These are phyloP conservation scores for Lithophane ornitopus DNA, from an alignment of 2,888 invertebrate genomes.

Conservation along the genomic window DNA sequence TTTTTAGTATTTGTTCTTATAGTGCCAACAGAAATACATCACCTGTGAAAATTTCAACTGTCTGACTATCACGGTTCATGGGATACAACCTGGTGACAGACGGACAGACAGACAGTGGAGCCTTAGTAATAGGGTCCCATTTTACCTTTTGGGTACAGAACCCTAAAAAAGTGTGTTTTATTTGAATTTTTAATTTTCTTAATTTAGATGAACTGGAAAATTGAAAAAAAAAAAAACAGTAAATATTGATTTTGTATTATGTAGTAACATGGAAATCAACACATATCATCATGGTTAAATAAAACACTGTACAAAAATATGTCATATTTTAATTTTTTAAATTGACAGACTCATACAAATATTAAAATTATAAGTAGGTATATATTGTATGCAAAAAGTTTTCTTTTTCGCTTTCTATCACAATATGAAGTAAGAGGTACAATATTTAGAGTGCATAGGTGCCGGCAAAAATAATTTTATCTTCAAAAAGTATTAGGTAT, in stretches of 20 bases:
- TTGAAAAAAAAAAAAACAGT: too few species aligned
- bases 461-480: slow-evolving; percentile 65
- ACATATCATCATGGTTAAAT: slow-evolving; percentile 2
- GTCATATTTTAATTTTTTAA: slow-evolving; percentile 10
- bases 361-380: not conserved
- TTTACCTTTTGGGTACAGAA: too few species aligned
- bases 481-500: slow-evolving; percentile 61
- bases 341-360: slow-evolving; percentile 5
- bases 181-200: too few species aligned
- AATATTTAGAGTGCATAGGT: slow-evolving; percentile 43
- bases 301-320: slow-evolving; percentile 21
- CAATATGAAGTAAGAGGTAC: not conserved
- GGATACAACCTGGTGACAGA: too few species aligned
- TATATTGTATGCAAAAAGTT: not conserved
- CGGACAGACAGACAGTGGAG: too few species aligned
- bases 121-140: too few species aligned
- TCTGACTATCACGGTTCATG: too few species aligned
- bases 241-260: not conserved
- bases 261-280: not conserved
- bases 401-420: not conserved
- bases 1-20: too few species aligned
- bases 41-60: too few species aligned
- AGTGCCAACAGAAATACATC: too few species aligned
- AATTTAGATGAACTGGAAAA: not conserved
- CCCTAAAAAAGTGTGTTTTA: too few species aligned